phyloP scores from a whole-genome alignment of 2,797 vertebrate species.

The Manis javanica region DNA sequence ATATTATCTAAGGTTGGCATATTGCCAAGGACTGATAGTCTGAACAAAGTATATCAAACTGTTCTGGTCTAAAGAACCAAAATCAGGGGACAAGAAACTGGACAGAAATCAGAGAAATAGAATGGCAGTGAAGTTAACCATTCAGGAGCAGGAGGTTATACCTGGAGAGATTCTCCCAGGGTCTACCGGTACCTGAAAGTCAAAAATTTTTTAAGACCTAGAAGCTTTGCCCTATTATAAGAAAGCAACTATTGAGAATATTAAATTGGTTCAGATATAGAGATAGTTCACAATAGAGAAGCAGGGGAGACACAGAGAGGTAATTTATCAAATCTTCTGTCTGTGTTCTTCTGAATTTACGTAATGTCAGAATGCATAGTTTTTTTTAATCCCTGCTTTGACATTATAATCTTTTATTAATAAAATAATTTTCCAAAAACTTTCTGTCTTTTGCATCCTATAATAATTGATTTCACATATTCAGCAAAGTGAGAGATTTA shows the following conservation, averaged over 20 bases:
- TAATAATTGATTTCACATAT: conserved; percentile 51
- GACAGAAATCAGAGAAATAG: neutral
- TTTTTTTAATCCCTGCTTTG: neutral
- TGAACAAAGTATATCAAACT: neutral
- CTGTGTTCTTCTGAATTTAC: neutral
- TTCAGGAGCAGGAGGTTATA: neutral
- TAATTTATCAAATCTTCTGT: neutral
- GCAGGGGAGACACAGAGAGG: neutral
- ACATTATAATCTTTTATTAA: conserved; percentile 48
- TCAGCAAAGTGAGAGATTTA: conserved; percentile 48
- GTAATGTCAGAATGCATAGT: neutral
- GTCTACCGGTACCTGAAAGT: neutral
- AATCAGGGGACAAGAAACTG: neutral
- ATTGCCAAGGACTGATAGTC: neutral
- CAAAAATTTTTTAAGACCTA: neutral
- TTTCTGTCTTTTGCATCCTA: conserved; percentile 11
- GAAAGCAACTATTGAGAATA: neutral
- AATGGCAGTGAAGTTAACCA: neutral
- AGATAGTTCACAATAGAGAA: neutral
- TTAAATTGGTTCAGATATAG: neutral
- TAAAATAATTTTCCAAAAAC: conserved; percentile 31
- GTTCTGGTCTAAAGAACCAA: neutral
- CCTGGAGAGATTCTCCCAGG: neutral
- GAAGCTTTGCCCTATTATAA: neutral
- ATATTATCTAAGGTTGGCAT: neutral